Evolutionary conservation across 2,797 vertebrate species (phyloP).

Genomic region (Cryptoblepharus egeriae): DNA sequence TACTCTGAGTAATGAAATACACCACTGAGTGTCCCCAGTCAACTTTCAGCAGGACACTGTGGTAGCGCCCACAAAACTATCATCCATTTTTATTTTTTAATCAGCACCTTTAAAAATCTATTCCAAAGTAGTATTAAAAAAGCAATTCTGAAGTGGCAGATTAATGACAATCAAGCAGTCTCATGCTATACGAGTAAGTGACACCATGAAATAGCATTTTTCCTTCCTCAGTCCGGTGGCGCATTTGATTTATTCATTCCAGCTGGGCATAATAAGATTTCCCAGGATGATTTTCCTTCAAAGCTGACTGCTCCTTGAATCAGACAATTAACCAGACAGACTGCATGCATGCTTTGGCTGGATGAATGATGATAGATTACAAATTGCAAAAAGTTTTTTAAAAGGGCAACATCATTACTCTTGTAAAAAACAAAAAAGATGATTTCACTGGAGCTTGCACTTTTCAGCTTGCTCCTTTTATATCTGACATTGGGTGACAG

Average conservation of each 20-base stretch:
- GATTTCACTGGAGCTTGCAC: not conserved
- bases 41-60: not conserved
- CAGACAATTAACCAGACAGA: slow-evolving; percentile 14
- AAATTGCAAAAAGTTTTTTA: not conserved
- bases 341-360: slow-evolving; percentile 6
- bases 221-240: slow-evolving; percentile 25
- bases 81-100: not conserved
- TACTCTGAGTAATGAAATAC: too few species aligned
- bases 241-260: slow-evolving; percentile 30
- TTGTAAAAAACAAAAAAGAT: not conserved
- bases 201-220: slow-evolving; percentile 27
- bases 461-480: not conserved
- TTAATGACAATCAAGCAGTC: slow-evolving; percentile 23
- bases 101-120: too few species aligned
- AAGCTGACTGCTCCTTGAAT: slow-evolving; percentile 36
- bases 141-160: slow-evolving; percentile 17
- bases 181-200: slow-evolving; percentile 10
- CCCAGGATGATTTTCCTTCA: slow-evolving; percentile 37
- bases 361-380: slow-evolving; percentile 15
- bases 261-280: slow-evolving; percentile 31
- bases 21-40: not conserved
- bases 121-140: too few species aligned
- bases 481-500: too few species aligned
- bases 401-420: not conserved
- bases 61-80: not conserved